phyloP scores from a whole-genome alignment of 2,113 vertebrate species.

The Anolis carolinensis region DNA sequence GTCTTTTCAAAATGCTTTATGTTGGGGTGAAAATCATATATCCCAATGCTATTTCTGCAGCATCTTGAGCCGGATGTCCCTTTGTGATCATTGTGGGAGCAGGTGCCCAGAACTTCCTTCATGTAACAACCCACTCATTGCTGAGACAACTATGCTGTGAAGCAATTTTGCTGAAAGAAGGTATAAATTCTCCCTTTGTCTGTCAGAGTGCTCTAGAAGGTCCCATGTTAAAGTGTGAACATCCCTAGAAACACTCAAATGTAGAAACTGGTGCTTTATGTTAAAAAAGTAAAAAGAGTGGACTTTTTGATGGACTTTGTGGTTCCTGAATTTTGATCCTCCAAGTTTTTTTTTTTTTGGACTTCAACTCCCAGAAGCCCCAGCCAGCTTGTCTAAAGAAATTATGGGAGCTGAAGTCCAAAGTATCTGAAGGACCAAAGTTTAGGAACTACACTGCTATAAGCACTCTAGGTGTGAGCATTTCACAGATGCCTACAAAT shows the following conservation, averaged over 20 bases:
- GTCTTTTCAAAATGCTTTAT: neutral
- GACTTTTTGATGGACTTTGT: no score
- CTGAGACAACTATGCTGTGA: no score
- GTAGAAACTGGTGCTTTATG: neutral
- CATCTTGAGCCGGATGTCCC: no score
- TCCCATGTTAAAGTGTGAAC: neutral
- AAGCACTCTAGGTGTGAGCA: slow-evolving; percentile 15
- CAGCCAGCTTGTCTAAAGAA: no score
- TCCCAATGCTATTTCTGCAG: no score
- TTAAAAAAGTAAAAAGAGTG: neutral
- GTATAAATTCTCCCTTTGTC: neutral
- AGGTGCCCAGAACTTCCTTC: no score
- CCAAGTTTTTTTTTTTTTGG: no score
- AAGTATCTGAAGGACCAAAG: neutral
- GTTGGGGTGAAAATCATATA: neutral
- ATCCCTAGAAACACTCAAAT: neutral
- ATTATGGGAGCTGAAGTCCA: no score
- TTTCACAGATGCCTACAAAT: slow-evolving; percentile 16
- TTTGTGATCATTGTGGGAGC: no score
- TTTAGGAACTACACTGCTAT: neutral
- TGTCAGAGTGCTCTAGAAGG: neutral
- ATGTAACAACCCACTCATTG: no score
- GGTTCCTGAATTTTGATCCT: no score
- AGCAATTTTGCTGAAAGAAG: neutral
- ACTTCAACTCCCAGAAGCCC: no score